Conservation (phyloP, 1,140 invertebrate genomes). For the Drosophila carrolli region DNA sequence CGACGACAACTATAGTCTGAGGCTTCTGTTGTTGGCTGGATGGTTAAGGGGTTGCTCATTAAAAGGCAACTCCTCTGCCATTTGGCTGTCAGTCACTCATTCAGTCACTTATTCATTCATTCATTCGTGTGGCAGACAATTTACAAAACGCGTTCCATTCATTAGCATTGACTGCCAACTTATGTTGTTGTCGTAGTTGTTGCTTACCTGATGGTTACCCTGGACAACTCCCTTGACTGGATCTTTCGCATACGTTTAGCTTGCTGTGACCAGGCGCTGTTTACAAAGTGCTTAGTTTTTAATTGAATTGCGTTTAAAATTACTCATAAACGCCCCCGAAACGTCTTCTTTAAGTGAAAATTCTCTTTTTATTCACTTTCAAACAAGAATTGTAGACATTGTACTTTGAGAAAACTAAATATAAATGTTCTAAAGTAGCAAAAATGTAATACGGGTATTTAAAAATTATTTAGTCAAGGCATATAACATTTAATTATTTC, state of each 20-base stretch:
- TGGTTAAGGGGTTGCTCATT: constrained; percentile 54
- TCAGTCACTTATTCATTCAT: constrained; percentile 63
- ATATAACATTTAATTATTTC: no score
- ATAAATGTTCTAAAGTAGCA: no score
- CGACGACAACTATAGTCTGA: constrained; percentile 9
- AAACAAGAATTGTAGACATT: neutral
- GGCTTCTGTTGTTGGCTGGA: constrained; percentile 13
- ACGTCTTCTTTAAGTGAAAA: no score
- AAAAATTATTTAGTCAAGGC: no score
- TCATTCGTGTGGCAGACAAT: constrained; percentile 64
- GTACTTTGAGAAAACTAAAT: no score
- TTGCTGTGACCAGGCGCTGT: constrained; percentile 24
- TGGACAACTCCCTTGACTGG: constrained; percentile 37
- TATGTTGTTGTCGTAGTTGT: constrained; percentile 25
- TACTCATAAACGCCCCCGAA: constrained; percentile 8
- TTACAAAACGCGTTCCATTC: constrained; percentile 77
- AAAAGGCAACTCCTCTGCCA: constrained; percentile 62
- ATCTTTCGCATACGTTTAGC: constrained; percentile 49
- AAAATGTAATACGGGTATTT: no score
- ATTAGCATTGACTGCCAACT: constrained; percentile 65
- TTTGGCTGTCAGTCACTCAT: constrained; percentile 76
- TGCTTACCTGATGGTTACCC: constrained; percentile 29
- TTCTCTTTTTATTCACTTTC: neutral
- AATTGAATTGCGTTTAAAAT: constrained; percentile 55
- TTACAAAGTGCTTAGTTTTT: constrained; percentile 53